Base-by-base conservation (phyloP, 2,888 invertebrate species). In the Dicyrtoma fusca region DNA sequence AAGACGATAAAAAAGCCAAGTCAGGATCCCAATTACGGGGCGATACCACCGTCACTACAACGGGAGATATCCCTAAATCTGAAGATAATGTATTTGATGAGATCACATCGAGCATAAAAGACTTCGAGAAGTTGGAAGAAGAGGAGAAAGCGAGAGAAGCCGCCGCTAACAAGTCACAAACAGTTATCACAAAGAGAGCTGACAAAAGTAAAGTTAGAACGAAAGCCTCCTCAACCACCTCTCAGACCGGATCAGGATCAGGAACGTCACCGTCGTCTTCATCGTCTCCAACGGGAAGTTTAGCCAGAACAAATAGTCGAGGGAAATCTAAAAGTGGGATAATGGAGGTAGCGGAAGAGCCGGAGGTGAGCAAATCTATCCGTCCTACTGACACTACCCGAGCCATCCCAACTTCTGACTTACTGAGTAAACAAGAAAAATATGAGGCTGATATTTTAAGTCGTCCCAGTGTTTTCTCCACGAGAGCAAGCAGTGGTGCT, bases 361-460 rank as follows among this genome's bases (percentile, higher is more conserved):
- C 61, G 21, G 26, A 51, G 44, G 61, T 51, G 44, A 61, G 17
- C 34, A 62, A 49, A 62, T 49, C 62, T 21, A 49, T 21, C 17
- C 25, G 17, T 34, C 21, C 34, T 5, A 1, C 10, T 61, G 34
- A 66, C 21, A 21, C 21, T 17, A 51, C 51, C 21, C 17, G 21
- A 13, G n/a, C 17, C n/a, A 72, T 53, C 17, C 13, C 42, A 42
- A 13, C 65, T 17, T 47, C 53, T 17, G 49, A 23, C 34, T 65
- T 26, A 25, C 71, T 55, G 19, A 71, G 71, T 64, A 63, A 71
- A 70, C 70, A 70, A 55, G 64, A 78, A 59, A 78, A 77, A 69
- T 80, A 80, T 69, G 80, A 77, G 44, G 77, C 77, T 1, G 80
- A 80, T 69, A 80, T 80, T 69, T 68, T 80, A 47, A 76, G 76